Percentiles rank a stretch among this genome's conserved stretches.
phyloP scores from a whole-genome alignment of 1,140 invertebrate species.

The Calliphora vicina region DNA sequence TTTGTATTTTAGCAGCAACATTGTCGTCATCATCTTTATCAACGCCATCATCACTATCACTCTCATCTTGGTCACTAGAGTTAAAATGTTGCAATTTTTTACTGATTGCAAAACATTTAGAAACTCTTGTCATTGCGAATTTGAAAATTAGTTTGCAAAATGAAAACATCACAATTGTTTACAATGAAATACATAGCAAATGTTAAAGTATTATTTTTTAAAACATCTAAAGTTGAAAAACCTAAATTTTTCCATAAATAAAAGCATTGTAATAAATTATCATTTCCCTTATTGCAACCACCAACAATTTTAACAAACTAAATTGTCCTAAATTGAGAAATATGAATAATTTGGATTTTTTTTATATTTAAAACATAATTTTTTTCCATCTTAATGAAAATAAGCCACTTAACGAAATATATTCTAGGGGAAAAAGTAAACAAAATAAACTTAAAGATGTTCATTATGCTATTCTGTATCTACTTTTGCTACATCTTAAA shows the following conservation, averaged over 20 bases:
- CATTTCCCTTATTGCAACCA: too few species aligned
- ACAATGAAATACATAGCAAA: too few species aligned
- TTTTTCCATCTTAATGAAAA: neutral
- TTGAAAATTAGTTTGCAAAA: too few species aligned
- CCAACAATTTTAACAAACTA: neutral
- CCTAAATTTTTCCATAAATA: too few species aligned
- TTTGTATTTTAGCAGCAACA: neutral
- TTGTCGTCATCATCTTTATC: constrained; percentile 7
- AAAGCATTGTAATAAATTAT: too few species aligned
- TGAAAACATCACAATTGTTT: too few species aligned
- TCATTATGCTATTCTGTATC: neutral
- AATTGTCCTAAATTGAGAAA: neutral
- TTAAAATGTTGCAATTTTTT: too few species aligned
- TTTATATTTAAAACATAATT: neutral
- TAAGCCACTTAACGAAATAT: neutral
- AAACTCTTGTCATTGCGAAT: too few species aligned
- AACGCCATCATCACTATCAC: constrained; percentile 21
- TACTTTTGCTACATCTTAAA: neutral
- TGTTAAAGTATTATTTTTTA: too few species aligned
- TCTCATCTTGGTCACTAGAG: constrained; percentile 6
- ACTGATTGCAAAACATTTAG: too few species aligned
- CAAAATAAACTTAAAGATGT: neutral
- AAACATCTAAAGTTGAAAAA: too few species aligned
- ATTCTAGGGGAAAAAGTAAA: too few species aligned
- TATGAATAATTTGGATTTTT: neutral